Base-by-base conservation (phyloP, 2,797 vertebrate species). In the Gephyroberyx darwinii region DNA sequence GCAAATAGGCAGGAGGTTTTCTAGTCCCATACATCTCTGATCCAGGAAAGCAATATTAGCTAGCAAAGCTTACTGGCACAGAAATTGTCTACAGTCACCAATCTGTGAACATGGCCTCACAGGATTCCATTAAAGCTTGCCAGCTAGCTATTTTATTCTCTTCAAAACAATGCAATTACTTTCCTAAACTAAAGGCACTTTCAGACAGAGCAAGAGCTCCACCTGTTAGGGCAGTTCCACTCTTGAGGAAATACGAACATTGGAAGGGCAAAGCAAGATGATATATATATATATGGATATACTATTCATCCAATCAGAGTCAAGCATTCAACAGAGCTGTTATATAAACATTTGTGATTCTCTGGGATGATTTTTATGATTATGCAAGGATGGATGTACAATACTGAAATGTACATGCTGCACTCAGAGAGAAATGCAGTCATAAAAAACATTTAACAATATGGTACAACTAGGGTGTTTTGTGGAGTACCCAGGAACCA, bases 331-430 rank as follows among this genome's bases (percentile, higher is more conserved):
- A 75, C 50, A 54, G 26, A 71, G 20, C 20, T 5, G 5, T 22
- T 52, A 20, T 55, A 33, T 51, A 57, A 55, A 22, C 19, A n/a
- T 48, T 17, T 50, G 8, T 9, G 58, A 80, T 62, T 62, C 58
- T 65, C 19, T 43, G 48, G 45, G 20, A 55, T 14, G 48, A 13
- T 78, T 58, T n/a, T 43, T 43, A 16, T 43, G 41, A 43, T 43
- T 4, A 43, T 16, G 41, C 41, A 43, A 43, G 41, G 13, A 43
- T 43, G 41, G 41, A 43, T 5, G 41, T 43, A 16, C 41, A 43
- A 41, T 12, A 41, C 48, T 52, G 1, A 30, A 50, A 69, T 65
- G 66, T 66, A 5, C 17, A 51, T 5, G 45, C 30, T 39, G 47
- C 41, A 43, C 41, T 43, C 41, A 43, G 41, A 43, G 13, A 43